Evolutionary conservation across 2,888 invertebrate species (phyloP).

Genomic region (Cordylochernes scorpioides): DNA sequence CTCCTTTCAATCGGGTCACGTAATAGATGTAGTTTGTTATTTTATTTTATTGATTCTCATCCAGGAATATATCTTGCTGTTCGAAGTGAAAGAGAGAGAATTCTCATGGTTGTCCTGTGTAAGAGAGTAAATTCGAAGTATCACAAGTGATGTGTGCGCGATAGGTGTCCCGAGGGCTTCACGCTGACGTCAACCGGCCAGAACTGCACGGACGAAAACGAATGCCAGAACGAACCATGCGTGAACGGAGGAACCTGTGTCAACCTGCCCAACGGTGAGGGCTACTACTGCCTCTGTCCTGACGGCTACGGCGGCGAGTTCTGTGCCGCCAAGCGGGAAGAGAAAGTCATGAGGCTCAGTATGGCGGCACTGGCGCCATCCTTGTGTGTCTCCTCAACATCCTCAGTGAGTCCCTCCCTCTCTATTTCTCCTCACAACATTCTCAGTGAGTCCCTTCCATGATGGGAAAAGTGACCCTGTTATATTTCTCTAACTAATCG

Average conservation of each 20-base stretch:
- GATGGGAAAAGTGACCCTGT: too few relatives aligned
- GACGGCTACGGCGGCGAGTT: constrained; percentile 11
- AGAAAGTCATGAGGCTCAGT: constrained; percentile 19
- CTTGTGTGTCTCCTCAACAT: constrained; percentile 58
- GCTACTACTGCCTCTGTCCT: constrained; percentile 13
- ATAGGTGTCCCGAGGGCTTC: constrained; percentile 10
- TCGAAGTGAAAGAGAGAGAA: too few relatives aligned
- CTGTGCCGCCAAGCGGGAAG: constrained; percentile 16
- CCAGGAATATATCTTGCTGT: too few relatives aligned
- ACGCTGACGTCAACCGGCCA: constrained; percentile 6
- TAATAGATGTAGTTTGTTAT: too few relatives aligned
- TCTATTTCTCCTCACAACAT: not conserved
- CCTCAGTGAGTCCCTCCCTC: constrained; percentile 34
- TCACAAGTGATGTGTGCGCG: too few relatives aligned
- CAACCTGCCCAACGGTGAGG: constrained; percentile 25
- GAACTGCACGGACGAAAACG: constrained; percentile 14
- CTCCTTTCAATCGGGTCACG: too few relatives aligned
- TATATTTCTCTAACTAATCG: too few relatives aligned
- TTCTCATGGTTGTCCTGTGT: too few relatives aligned
- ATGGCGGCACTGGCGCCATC: constrained; percentile 46
- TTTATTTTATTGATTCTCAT: too few relatives aligned
- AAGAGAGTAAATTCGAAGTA: too few relatives aligned
- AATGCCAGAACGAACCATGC: constrained; percentile 27
- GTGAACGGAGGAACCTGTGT: constrained; percentile 86
- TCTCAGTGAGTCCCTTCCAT: not conserved